These are phyloP conservation scores for Drosophila engyochracea DNA, from an alignment of 2,888 invertebrate genomes.

Conservation along the genomic window DNA sequence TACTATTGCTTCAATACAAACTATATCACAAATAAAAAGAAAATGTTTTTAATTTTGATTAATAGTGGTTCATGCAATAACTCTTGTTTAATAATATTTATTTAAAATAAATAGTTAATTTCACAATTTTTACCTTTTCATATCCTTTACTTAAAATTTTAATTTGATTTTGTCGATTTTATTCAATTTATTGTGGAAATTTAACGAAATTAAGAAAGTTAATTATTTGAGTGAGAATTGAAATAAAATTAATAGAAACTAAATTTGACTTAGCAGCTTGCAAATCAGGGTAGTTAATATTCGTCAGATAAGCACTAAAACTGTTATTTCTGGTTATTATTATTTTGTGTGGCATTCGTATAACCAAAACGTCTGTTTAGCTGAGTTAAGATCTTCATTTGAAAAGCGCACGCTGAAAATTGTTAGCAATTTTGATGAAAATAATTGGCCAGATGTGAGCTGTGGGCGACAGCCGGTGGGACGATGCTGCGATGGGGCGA, in stretches of 20 bases:
- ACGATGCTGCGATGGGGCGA: conserved; percentile 2
- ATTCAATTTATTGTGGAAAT: background rate
- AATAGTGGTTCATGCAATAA: background rate
- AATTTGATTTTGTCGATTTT: background rate
- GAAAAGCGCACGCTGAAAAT: conserved; percentile 64
- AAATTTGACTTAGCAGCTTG: background rate
- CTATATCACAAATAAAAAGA: background rate
- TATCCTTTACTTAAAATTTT: background rate
- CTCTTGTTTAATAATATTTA: background rate
- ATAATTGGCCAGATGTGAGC: conserved; percentile 72
- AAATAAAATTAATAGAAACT: background rate
- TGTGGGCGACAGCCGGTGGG: conserved; percentile 55
- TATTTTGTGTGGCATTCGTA: conserved; percentile 59
- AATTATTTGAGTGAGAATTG: background rate
- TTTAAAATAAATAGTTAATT: background rate
- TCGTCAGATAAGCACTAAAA: background rate
- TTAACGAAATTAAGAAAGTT: background rate
- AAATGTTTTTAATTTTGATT: background rate
- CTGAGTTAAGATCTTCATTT: conserved; percentile 74
- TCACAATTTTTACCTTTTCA: background rate
- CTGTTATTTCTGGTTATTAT: conserved; percentile 5
- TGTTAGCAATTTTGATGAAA: conserved; percentile 82
- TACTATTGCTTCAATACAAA: background rate
- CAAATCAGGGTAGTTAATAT: conserved; percentile 1
- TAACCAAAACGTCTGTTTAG: conserved; percentile 69